A percentile compares a stretch with the other conserved stretches of the same genome.
These are phyloP conservation scores for Meta bourneti DNA, from an alignment of 2,888 invertebrate genomes.

Conservation along the genomic window DNA sequence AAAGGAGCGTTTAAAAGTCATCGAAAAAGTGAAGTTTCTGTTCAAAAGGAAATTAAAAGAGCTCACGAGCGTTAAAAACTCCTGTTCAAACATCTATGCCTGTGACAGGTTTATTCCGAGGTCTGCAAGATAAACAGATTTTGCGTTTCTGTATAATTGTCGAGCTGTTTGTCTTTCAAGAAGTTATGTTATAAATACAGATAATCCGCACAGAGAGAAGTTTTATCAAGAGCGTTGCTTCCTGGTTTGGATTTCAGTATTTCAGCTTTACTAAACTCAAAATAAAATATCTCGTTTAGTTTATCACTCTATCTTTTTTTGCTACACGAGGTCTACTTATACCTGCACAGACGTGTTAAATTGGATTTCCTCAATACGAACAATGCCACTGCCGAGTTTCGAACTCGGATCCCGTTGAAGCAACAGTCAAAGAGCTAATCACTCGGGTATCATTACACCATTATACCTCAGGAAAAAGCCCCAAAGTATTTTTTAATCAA, in stretches of 20 bases:
- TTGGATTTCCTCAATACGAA: no score
- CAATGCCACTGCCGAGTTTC: no score
- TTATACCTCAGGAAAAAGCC: no score
- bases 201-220: not conserved
- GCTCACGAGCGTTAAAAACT: slow-evolving; percentile 10
- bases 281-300: no score
- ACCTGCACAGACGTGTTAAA: no score
- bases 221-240: not conserved
- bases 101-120: not conserved
- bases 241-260: not conserved
- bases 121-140: not conserved
- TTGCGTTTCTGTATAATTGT: not conserved
- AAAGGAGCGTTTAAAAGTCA: slow-evolving; percentile 28
- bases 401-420: no score
- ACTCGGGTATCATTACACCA: no score
- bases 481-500: no score
- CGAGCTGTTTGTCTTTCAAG: not conserved
- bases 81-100: not conserved
- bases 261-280: no score
- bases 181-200: not conserved
- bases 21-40: not conserved
- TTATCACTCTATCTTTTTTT: no score
- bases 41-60: slow-evolving; percentile 16
- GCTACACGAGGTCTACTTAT: no score
- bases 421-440: no score